Base-by-base conservation (phyloP, 2,113 vertebrate genomes). In the Oncorhynchus nerka region DNA sequence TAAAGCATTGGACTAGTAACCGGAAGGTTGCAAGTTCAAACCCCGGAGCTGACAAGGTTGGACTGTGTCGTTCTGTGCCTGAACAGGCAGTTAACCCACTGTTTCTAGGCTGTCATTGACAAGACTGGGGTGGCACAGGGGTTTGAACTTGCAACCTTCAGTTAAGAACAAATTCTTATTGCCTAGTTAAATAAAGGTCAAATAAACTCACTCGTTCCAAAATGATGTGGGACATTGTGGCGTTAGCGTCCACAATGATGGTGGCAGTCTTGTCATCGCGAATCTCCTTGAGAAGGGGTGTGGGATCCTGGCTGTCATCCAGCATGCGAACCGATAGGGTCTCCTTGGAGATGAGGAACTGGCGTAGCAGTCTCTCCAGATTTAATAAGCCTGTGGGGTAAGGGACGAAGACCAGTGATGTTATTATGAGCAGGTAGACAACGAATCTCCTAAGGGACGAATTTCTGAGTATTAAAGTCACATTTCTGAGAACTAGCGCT, bases 261-360 rank as follows among this genome's bases (percentile, higher is more conserved):
- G 97, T 99, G 75, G 94, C 94, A 0, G 97, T 99, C 92, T 99
- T 99, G 92, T 99, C 98, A 0, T 99, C 98, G 4, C 98, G 90
- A 78, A 99, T 98, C 90, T 99, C 98, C 86, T 99, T 99, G 20
- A 99, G 93, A 26, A 99, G 94, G 0, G 98, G 96, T 24, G 97
- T 99, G 4, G 98, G 97, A 70, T 99, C 97, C 84, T 97, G 90
- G 88, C 94, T 97, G 90, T 98, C 96, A 22, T 99, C 97, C 74
- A 99, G 90, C 97, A 99, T 98, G 88, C 97, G 95, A 73, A 99
- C 96, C 0, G 97, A 98, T 70, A 99, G 94, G 0, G 96, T 98
- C 86, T 99, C 98, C 94, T 97, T 99, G 89, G 98, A 99, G 88
- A 99, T 99, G 64, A 99, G 97, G 93, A 99, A 99, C 86, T 98